These are phyloP conservation scores for Drosophila kanapiae DNA, from an alignment of 1,140 invertebrate genomes.

Conservation along the genomic window DNA sequence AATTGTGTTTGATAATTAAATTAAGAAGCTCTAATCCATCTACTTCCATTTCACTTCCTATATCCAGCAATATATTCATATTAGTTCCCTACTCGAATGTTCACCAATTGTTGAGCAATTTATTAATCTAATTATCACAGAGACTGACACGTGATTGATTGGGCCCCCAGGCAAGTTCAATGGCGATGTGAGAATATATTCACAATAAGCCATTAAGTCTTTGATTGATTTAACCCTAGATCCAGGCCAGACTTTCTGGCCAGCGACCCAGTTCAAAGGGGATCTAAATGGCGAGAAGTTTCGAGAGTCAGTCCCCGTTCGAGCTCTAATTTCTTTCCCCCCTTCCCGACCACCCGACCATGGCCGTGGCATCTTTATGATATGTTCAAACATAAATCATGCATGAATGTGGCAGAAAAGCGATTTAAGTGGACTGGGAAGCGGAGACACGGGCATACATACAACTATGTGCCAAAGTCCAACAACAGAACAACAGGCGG, in stretches of 20 bases:
- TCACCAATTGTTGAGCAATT: slow-evolving; percentile 14
- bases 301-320: background rate
- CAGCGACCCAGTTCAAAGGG: slow-evolving; percentile 12
- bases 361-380: slow-evolving; percentile 38
- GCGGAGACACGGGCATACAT: slow-evolving; percentile 31
- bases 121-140: slow-evolving; percentile 46
- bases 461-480: slow-evolving; percentile 37
- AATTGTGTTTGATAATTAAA: too few species aligned
- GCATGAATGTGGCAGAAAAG: slow-evolving; percentile 53
- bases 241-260: slow-evolving; percentile 10
- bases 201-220: slow-evolving; percentile 56
- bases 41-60: too few species aligned
- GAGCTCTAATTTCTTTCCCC: slow-evolving; percentile 3
- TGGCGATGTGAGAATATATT: slow-evolving; percentile 29
- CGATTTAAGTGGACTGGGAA: slow-evolving; percentile 38
- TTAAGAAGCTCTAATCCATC: too few species aligned
- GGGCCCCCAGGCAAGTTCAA: slow-evolving; percentile 12
- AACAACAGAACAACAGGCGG: slow-evolving; percentile 35
- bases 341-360: background rate
- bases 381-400: slow-evolving; percentile 54
- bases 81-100: background rate
- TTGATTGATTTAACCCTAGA: slow-evolving; percentile 46
- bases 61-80: background rate
- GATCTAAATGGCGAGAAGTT: slow-evolving; percentile 5
- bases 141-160: slow-evolving; percentile 45